Percentiles rank a stretch among this genome's conserved stretches.
Evolutionary conservation across 1,140 invertebrate species (phyloP).

Genomic region (Sesamia nonagrioides): DNA sequence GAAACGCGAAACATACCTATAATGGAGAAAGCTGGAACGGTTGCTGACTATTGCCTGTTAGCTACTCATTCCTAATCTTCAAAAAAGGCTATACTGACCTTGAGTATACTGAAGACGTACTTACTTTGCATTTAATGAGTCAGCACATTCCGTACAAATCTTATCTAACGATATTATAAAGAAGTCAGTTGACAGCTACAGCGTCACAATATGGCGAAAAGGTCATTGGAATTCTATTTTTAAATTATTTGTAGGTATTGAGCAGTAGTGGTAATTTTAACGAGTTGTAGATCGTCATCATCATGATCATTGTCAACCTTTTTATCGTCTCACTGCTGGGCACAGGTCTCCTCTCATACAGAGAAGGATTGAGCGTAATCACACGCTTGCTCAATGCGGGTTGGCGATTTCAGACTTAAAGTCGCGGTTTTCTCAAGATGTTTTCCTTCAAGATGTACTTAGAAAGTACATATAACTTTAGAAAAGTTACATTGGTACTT

Average conservation of each 20-base stretch:
- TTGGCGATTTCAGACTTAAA: too few species aligned
- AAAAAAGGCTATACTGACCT: conserved; percentile 13
- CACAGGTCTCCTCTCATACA: too few species aligned
- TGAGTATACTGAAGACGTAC: background rate
- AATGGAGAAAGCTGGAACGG: background rate
- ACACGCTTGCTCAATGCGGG: too few species aligned
- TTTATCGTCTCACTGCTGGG: too few species aligned
- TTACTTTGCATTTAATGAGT: conserved; percentile 1
- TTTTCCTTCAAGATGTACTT: too few species aligned
- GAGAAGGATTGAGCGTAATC: too few species aligned
- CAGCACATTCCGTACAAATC: conserved; percentile 16
- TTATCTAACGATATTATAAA: conserved; percentile 6
- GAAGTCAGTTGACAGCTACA: background rate
- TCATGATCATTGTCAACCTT: too few species aligned
- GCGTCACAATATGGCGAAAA: conserved; percentile 5
- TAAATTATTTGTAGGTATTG: background rate
- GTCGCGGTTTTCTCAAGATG: too few species aligned
- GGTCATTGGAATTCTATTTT: background rate
- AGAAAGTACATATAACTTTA: too few species aligned
- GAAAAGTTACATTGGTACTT: too few species aligned
- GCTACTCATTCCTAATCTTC: background rate
- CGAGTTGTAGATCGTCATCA: too few species aligned
- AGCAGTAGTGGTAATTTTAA: too few species aligned
- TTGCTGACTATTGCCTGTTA: background rate
- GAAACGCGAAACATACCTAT: background rate